Base-by-base conservation (phyloP, 2,888 invertebrate genomes). In the Tinea pellionella region DNA sequence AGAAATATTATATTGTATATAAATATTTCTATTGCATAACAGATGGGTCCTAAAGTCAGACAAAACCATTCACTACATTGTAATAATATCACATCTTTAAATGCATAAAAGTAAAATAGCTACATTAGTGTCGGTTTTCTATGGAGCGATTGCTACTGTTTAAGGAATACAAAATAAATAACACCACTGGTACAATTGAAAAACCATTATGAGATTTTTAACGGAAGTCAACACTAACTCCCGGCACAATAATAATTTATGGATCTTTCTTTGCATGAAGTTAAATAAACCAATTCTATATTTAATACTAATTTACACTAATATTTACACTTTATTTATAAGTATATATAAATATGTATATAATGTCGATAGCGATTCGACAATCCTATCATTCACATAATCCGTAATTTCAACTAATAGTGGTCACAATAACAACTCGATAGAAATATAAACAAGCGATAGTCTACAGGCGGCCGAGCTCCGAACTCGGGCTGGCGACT, bases 221-320 rank as follows among this genome's bases (percentile, higher is more conserved):
- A 86, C 82, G 81, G 85, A 82, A 86, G 84, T 77, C 66, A 75
- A 77, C 80, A 77, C 75, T 71, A 76, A 79, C 85, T 85, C 80
- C 86, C 86, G 82, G 74, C 80, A 79, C 77, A 78, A 85, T 85
- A 86, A 86, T 86, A 87, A 87, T 85, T 87, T 87, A 87, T 84
- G 84, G 82, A 78, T 83, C 80, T 84, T 80, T 78, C 72, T 84
- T 85, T 77, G 76, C 79, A 81, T 79, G 84, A 78, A 80, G 77
- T 86, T 87, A 87, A 87, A 87, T 87, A 86, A 85, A 85, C 85
- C 85, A 77, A 86, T 80, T 86, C 85, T 86, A 85, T 86, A 83
- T 83, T 85, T 84, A 85, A 81, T 76, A 78, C 86, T 85, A 86
- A 79, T 79, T 86, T 78, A 78, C 66, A 66, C 86, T 88, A 88